Evolutionary conservation across 2,797 vertebrate species (phyloP).

Genomic region (Tenualosa ilisha): DNA sequence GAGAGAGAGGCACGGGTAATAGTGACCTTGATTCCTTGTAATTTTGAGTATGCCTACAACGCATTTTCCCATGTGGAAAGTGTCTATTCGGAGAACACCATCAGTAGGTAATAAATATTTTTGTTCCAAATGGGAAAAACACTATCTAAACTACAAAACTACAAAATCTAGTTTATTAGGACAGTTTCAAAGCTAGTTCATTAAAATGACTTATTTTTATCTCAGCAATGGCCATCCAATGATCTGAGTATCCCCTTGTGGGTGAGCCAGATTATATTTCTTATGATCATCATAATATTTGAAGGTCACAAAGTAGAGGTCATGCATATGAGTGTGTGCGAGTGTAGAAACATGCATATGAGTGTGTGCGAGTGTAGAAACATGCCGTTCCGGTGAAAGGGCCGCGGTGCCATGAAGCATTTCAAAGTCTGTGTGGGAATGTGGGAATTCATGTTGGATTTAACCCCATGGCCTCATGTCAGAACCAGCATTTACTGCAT

Average conservation of each 20-base stretch:
- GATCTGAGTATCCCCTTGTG: neutral
- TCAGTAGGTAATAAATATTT: neutral
- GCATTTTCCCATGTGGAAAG: neutral
- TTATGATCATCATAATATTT: neutral
- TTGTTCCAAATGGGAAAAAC: neutral
- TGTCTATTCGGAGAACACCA: neutral
- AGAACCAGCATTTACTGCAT: neutral
- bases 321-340: neutral
- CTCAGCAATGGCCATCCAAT: neutral
- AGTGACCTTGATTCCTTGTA: neutral
- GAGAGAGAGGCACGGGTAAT: neutral
- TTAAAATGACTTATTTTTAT: constrained; percentile 13
- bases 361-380: neutral
- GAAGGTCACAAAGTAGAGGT: neutral
- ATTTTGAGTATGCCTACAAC: neutral
- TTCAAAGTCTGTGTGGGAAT: too few relatives aligned
- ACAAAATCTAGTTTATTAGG: constrained; percentile 21
- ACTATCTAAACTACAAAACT: too few relatives aligned
- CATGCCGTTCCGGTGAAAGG: neutral
- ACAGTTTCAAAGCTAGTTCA: constrained; percentile 6
- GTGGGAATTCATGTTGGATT: too few relatives aligned
- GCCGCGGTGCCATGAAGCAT: too few relatives aligned
- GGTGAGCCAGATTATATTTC: neutral
- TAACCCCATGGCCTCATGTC: too few relatives aligned
- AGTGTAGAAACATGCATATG: neutral